Evolutionary conservation across 2,797 vertebrate genomes (phyloP), one percentile per base, ranked within the genome.

Genomic region (Chromobotia macracanthus): DNA sequence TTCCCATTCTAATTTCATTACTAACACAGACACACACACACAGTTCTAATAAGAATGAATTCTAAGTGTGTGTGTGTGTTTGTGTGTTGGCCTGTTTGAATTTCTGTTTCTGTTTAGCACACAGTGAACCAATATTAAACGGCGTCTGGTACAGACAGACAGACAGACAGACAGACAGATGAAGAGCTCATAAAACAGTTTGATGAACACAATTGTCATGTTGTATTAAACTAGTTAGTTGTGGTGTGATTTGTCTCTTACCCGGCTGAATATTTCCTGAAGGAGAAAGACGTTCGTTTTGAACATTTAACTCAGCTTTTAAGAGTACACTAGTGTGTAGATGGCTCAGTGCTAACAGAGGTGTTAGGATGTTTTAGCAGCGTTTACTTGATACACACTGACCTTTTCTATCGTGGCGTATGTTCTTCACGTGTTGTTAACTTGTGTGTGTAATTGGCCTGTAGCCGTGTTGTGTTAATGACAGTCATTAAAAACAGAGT

Each of bases 1-100:
- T 94, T 95, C 94, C 91, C 91, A 92, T 94, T 95, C 91, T 93
- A 90, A 95, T 94, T 91, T 94, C 92, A 94, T 95, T 94, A 94
- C 35, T 79, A 51, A 75, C 41, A 50, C 61, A 44, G 25, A 55
- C 72, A 50, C 61, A 44, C 41, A 55, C 72, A 63, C 44, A 74
- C 64, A 56, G 55, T 53, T 19, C 51, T 53, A 53, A 53, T 19
- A 53, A n/a, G n/a, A n/a, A 9, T 28, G 51, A 53, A 53, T 53
- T 53, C 18, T 19, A 12, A 56, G 3, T 21, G 55, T 11, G 19
- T 48, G 46, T 48, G 11, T 10, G 55, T 25, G 21, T 58, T n/a
- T 48, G 11, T 10, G 55, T 25, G 21, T 58, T n/a, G 18, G 50
- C 50, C 7, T n/a, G 18, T n/a, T 53, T 53, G 9, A 11, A n/a